Conservation (phyloP, 1,140 invertebrate species). For the Drosophila littoralis region DNA sequence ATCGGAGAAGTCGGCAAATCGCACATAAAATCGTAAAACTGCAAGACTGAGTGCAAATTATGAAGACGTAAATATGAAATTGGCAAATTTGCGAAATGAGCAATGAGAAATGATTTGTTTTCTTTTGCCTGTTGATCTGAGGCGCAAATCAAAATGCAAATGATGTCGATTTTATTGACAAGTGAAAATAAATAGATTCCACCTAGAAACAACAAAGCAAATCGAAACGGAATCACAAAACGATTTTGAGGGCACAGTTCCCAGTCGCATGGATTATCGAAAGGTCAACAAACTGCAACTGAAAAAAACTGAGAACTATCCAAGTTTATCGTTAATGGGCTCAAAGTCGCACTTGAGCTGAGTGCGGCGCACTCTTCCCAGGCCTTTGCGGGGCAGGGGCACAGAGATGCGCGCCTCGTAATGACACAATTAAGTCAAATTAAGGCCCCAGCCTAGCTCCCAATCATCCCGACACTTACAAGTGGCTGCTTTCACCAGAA, state of each 20-base stretch:
- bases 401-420: slow-evolving; percentile 57
- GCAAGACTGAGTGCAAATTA: slow-evolving; percentile 58
- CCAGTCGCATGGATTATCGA: background rate
- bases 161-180: slow-evolving; percentile 65
- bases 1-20: slow-evolving; percentile 25
- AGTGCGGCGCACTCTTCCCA: slow-evolving; percentile 40
- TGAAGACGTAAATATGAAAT: slow-evolving; percentile 61
- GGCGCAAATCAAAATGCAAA: slow-evolving; percentile 49
- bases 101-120: slow-evolving; percentile 54
- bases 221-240: background rate
- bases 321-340: slow-evolving; percentile 27
- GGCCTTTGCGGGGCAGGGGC: background rate
- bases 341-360: slow-evolving; percentile 61
- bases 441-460: slow-evolving; percentile 37
- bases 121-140: slow-evolving; percentile 35
- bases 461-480: slow-evolving; percentile 57
- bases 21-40: slow-evolving; percentile 36
- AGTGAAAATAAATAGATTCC: slow-evolving; percentile 54
- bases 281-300: slow-evolving; percentile 40
- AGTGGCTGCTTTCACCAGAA: slow-evolving; percentile 65
- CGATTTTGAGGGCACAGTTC: slow-evolving; percentile 3
- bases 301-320: slow-evolving; percentile 3
- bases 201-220: slow-evolving; percentile 34
- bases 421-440: slow-evolving; percentile 79
- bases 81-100: slow-evolving; percentile 33